Evolutionary conservation across 2,113 vertebrate species (phyloP).

Genomic region (Upupa epops): DNA sequence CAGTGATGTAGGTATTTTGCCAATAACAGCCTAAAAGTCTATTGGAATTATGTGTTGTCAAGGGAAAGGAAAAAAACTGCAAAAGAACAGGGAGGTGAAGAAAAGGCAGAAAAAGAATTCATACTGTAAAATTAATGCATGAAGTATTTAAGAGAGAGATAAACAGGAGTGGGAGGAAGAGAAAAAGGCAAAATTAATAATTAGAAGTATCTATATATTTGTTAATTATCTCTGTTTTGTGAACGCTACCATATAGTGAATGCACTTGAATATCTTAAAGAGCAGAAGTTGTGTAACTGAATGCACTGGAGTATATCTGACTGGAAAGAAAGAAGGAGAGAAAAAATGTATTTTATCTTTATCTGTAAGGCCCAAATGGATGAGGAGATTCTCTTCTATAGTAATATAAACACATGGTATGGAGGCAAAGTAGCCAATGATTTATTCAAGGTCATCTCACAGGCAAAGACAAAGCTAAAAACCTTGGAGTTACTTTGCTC

Average conservation of each 20-base stretch:
- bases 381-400: neutral
- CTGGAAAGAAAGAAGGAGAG: neutral
- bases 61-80: neutral
- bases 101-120: neutral
- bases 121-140: neutral
- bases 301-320: neutral
- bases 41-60: neutral
- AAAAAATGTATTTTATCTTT: neutral
- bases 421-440: neutral
- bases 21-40: neutral
- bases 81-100: neutral
- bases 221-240: neutral
- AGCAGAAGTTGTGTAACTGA: neutral
- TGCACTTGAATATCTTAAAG: neutral
- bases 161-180: neutral
- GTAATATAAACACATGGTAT: neutral
- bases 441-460: slow-evolving; percentile 6
- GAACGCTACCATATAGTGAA: neutral
- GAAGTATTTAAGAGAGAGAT: neutral
- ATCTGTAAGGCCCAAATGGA: neutral
- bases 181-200: neutral
- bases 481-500: neutral
- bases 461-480: neutral
- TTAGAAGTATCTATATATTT: neutral
- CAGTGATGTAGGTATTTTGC: neutral